Evolutionary conservation across 35 echinoderm and acorn worm species (phyloP).

Genomic region (Heliocidaris erythrogramma): DNA sequence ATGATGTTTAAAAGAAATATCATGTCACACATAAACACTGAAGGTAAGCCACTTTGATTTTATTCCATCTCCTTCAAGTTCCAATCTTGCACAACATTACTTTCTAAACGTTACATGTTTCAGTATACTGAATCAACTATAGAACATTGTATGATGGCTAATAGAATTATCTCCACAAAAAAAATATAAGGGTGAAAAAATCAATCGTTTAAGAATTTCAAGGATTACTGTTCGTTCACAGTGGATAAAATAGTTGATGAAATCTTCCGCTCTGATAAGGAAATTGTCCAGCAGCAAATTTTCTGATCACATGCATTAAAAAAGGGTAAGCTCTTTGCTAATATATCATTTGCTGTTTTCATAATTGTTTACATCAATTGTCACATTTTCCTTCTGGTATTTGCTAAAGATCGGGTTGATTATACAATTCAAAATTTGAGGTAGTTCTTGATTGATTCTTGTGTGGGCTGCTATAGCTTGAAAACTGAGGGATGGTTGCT

Average conservation of each 20-base stretch:
- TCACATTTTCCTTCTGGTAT: too few relatives aligned
- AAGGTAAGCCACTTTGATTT: slow-evolving; percentile 17
- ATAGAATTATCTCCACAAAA: background rate
- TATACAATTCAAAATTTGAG: too few relatives aligned
- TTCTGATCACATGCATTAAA: too few relatives aligned
- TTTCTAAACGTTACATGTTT: background rate
- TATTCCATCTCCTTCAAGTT: background rate
- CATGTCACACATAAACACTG: background rate
- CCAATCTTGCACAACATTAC: background rate
- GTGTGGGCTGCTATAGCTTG: too few relatives aligned
- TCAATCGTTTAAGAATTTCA: background rate
- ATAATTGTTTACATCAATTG: too few relatives aligned
- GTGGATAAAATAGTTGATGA: background rate
- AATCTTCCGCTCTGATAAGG: background rate
- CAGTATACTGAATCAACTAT: background rate
- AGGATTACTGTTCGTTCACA: background rate
- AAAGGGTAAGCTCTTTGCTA: too few relatives aligned
- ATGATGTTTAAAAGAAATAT: background rate
- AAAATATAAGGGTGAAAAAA: background rate
- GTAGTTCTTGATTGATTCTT: too few relatives aligned
- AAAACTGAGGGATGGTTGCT: too few relatives aligned
- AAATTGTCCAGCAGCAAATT: background rate
- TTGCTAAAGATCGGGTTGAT: too few relatives aligned
- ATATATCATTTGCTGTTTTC: too few relatives aligned
- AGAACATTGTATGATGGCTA: background rate